A percentile compares a stretch with the other conserved stretches of the same genome.
phyloP scores from a whole-genome alignment of 2,888 invertebrate species.

The Cynaeus angustus region DNA sequence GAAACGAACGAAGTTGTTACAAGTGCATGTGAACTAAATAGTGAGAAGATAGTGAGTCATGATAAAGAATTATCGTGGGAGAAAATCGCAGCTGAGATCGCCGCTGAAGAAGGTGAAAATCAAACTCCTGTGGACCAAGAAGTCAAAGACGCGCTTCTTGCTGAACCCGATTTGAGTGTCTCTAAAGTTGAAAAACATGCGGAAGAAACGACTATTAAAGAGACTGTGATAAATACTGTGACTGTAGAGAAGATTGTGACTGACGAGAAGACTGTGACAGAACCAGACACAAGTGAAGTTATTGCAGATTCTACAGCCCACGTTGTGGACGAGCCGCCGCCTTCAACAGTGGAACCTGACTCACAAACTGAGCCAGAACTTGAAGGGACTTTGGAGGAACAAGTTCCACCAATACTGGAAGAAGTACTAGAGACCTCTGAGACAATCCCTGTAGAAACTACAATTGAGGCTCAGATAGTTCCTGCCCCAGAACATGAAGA shows the following conservation, averaged over 20 bases:
- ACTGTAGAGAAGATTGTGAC: conserved; percentile 15
- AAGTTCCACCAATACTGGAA: background rate
- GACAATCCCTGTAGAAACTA: too few relatives aligned
- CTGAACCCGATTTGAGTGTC: background rate
- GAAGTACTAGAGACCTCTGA: background rate
- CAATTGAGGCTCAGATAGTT: background rate
- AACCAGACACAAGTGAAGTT: conserved; percentile 1
- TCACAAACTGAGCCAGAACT: background rate
- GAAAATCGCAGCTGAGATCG: conserved; percentile 45
- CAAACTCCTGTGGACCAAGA: too few relatives aligned
- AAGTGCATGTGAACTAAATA: conserved; percentile 10
- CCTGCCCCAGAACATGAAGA: background rate
- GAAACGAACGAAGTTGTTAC: background rate
- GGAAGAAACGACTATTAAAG: background rate
- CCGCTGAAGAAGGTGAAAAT: conserved; percentile 15
- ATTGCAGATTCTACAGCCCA: background rate
- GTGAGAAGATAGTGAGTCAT: conserved; percentile 8
- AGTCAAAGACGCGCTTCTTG: too few relatives aligned
- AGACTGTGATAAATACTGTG: conserved; percentile 30
- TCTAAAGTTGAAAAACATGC: background rate
- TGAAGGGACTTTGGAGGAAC: background rate
- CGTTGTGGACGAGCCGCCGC: background rate
- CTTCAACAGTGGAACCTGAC: background rate
- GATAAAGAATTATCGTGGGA: conserved; percentile 47
- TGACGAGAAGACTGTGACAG: background rate